Base-by-base conservation (phyloP, 2,888 invertebrate species). In the Coleophora flavipennella region DNA sequence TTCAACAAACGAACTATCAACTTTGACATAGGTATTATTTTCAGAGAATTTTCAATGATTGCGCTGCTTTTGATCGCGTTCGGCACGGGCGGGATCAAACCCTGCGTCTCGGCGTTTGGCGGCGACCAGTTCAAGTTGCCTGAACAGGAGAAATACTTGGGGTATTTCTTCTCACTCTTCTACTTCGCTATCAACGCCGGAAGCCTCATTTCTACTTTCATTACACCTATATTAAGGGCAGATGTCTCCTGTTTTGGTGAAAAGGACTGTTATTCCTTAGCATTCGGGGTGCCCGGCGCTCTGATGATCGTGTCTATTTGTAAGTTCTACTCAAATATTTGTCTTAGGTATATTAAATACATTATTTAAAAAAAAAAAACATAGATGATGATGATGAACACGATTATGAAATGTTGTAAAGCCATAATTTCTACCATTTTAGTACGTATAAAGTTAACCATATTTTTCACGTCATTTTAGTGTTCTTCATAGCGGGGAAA, bases 81-180 rank as follows among this genome's bases (percentile, higher is more conserved):
- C 10, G 97, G 96, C 0, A 96, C 96, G 0, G 97, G 97, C 1
- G 97, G 97, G 1, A 98, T 98, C 54, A 98, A 98, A 63, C 97
- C 97, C 0, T 97, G 97, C 61, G 97, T 98, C 0, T 88, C 95
- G 0, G 95, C 97, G 0, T 97, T 98, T 68, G 98, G 97, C 1
- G 97, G 97, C 0, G 97, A 98, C 69, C 97, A 97, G 75, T 96
- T 97, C 71, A 85, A 89, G 35, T 54, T 94, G 35, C 93, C 93
- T 0, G 90, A 93, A 49, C 94, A 97, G 76, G 90, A 90, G 53
- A 81, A 80, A 53, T 91, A 94, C 62, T 79, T 97, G 43, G 90
- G 91, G 11, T 89, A 89, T 43, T 98, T 95, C 80, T 98, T 98
- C 80, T 97, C 97, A 0, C 78, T 97, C 1, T 98, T 97, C 72